Conservation (phyloP, 2,888 invertebrate species). For the Agriopis aurantiaria region DNA sequence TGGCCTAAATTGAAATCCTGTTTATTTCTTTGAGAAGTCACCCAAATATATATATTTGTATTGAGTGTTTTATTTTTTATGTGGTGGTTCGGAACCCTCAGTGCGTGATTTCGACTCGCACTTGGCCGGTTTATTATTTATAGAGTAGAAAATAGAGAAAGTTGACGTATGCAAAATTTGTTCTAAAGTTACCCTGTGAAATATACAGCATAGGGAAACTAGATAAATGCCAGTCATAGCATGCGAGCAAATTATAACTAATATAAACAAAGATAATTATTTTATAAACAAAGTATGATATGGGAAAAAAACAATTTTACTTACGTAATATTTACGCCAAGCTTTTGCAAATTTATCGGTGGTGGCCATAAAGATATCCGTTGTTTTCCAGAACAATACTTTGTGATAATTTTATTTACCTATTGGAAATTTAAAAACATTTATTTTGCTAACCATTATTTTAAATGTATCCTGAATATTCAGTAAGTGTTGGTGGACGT, state of each 20-base stretch:
- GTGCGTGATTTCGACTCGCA: too few species aligned
- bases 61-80: too few species aligned
- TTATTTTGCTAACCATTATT: background rate
- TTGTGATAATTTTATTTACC: slow-evolving; percentile 8
- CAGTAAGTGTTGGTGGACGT: too few species aligned
- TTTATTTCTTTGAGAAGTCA: too few species aligned
- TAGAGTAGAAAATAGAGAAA: too few species aligned
- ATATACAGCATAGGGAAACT: background rate
- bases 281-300: slow-evolving; percentile 13
- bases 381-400: slow-evolving; percentile 10
- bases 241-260: slow-evolving; percentile 1
- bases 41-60: too few species aligned
- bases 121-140: too few species aligned
- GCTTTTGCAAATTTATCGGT: slow-evolving; percentile 5
- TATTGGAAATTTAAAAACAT: slow-evolving; percentile 1
- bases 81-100: too few species aligned
- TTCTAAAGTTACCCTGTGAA: slow-evolving; percentile 4
- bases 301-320: background rate
- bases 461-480: background rate
- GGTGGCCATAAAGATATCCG: slow-evolving; percentile 27
- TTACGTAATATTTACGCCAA: slow-evolving; percentile 9
- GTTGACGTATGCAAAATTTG: background rate
- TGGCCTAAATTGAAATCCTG: too few species aligned
- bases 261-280: slow-evolving; percentile 16
- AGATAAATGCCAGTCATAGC: background rate